A percentile compares a stretch with the other conserved stretches of the same genome.
These are phyloP conservation scores for Diabrotica balteata DNA, from an alignment of 2,888 invertebrate genomes.

Conservation along the genomic window DNA sequence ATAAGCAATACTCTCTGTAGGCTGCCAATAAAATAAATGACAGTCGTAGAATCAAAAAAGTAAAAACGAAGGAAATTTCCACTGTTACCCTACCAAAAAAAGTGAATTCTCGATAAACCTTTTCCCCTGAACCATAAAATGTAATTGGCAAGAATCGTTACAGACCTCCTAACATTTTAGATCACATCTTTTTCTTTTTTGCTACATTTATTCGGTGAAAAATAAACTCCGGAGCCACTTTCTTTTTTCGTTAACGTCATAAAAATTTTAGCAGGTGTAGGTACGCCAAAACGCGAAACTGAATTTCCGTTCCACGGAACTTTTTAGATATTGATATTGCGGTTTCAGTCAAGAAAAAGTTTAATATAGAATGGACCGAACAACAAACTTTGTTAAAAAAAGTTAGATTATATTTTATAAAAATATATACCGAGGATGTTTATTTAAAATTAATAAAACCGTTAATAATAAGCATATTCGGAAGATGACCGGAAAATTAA, in stretches of 20 bases:
- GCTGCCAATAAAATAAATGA: slow-evolving; percentile 15
- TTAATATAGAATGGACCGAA: too few relatives aligned
- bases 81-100: background rate
- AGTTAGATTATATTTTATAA: too few relatives aligned
- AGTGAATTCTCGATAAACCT: slow-evolving; percentile 11
- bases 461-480: too few relatives aligned
- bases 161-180: slow-evolving; percentile 11
- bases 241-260: slow-evolving; percentile 4
- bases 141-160: slow-evolving; percentile 16
- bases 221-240: slow-evolving; percentile 5
- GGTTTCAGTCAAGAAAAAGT: background rate
- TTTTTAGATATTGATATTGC: background rate
- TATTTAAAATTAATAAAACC: too few relatives aligned
- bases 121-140: slow-evolving; percentile 11
- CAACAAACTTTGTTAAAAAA: too few relatives aligned
- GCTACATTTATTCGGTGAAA: slow-evolving; percentile 10
- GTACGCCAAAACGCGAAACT: background rate
- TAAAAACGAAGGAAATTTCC: slow-evolving; percentile 6
- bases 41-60: slow-evolving; percentile 4
- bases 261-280: slow-evolving; percentile 3
- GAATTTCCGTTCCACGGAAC: background rate
- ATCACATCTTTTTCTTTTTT: slow-evolving; percentile 8
- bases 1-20: too few relatives aligned
- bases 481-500: too few relatives aligned
- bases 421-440: too few relatives aligned